Conservation (phyloP, 2,888 invertebrate genomes). For the Caenorhabditis sp. region DNA sequence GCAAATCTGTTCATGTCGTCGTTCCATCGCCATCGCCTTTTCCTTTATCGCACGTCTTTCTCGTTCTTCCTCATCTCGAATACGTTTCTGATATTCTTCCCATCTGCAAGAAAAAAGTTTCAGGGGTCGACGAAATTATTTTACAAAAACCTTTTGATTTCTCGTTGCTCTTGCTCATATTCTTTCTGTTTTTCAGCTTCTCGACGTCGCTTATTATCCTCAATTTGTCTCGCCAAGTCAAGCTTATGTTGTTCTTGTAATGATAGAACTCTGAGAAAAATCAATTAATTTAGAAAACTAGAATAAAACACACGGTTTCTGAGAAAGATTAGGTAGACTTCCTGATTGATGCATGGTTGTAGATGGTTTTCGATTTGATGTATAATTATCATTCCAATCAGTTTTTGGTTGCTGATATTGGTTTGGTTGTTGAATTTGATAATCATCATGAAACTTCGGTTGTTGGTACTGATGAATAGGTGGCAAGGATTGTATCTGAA, state of each 20-base stretch:
- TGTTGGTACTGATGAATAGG: slow-evolving; percentile 2
- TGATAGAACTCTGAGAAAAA: slow-evolving; percentile 16
- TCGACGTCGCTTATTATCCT: slow-evolving; percentile 51
- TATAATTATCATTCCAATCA: not conserved
- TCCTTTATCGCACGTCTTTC: slow-evolving; percentile 40
- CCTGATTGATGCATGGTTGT: slow-evolving; percentile 15
- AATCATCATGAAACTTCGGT: not conserved
- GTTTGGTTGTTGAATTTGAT: slow-evolving; percentile 23
- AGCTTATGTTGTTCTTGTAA: slow-evolving; percentile 46
- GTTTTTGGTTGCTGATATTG: slow-evolving; percentile 19
- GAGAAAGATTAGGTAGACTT: slow-evolving; percentile 33
- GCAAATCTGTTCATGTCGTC: slow-evolving; percentile 43
- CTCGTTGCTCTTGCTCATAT: slow-evolving; percentile 51
- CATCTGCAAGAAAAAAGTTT: slow-evolving; percentile 13
- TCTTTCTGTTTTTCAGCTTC: slow-evolving; percentile 58
- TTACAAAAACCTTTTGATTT: slow-evolving; percentile 36
- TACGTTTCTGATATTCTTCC: slow-evolving; percentile 44
- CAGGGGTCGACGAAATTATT: not conserved
- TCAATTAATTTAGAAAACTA: not conserved
- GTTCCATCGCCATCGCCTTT: slow-evolving; percentile 41
- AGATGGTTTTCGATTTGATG: not conserved
- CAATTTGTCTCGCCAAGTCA: slow-evolving; percentile 56
- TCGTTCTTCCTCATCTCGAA: slow-evolving; percentile 46
- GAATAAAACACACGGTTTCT: slow-evolving; percentile 11
- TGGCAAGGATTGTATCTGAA: not conserved